phyloP scores from a whole-genome alignment of 2,113 vertebrate genomes.

The Platichthys stellatus region DNA sequence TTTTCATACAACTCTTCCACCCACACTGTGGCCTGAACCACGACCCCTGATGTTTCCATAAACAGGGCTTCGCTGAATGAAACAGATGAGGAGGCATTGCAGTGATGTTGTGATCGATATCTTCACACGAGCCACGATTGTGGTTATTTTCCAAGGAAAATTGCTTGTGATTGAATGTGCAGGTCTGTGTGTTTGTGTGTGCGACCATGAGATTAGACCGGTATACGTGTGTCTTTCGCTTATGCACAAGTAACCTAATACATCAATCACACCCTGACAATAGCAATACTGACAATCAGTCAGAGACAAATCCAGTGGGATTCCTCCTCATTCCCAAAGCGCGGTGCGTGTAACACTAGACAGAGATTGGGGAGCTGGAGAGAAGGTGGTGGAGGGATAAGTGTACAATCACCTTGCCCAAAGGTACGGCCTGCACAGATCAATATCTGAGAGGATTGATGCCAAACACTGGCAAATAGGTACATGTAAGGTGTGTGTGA shows the following conservation, averaged over 20 bases:
- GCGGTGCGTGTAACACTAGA: conserved; percentile 47
- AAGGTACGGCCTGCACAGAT: conserved; percentile 71
- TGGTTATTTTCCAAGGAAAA: conserved; percentile 34
- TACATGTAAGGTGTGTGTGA: conserved; percentile 18
- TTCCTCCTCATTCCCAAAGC: conserved; percentile 43
- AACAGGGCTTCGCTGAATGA: conserved; percentile 22
- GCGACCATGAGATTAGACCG: conserved; percentile 5
- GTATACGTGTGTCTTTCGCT: conserved; percentile 11
- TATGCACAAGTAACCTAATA: conserved; percentile 49
- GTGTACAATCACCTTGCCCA: conserved; percentile 81
- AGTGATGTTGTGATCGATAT: conserved; percentile 46
- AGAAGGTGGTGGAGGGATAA: conserved; percentile 46
- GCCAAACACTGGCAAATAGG: conserved; percentile 47
- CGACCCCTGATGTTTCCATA: conserved; percentile 5
- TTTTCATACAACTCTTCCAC: conserved; percentile 32
- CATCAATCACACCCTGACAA: conserved; percentile 56
- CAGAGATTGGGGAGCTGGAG: conserved; percentile 42
- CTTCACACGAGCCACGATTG: conserved; percentile 28
- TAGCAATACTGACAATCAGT: conserved; percentile 62
- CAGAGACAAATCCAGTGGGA: conserved; percentile 58
- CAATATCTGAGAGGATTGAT: conserved; percentile 77
- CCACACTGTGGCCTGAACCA: not conserved
- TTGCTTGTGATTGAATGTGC: conserved; percentile 14
- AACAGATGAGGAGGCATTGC: not conserved
- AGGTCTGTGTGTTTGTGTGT: not conserved